phyloP scores from a whole-genome alignment of 2,797 vertebrate species.

The Syngnathus acus region DNA sequence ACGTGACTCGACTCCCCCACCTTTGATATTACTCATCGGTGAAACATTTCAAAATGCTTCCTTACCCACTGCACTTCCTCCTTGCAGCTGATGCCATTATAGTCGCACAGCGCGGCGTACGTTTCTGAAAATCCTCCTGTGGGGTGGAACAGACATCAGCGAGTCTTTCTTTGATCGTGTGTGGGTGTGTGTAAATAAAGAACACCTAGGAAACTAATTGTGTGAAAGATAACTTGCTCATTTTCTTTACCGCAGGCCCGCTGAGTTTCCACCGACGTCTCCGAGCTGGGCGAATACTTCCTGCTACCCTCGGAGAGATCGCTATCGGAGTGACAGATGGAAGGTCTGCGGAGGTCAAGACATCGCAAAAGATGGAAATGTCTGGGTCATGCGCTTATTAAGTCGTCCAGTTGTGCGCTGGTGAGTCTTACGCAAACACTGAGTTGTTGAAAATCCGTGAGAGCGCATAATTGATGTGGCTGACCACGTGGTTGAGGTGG shows the following conservation, averaged over 20 bases:
- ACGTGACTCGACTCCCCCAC: not conserved
- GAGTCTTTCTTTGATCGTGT: slow-evolving; percentile 24
- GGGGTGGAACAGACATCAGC: slow-evolving; percentile 26
- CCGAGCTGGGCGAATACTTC: slow-evolving; percentile 85
- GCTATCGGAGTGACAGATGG: slow-evolving; percentile 80
- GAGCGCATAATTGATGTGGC: slow-evolving; percentile 75
- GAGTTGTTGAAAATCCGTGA: slow-evolving; percentile 82
- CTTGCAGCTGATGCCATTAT: slow-evolving; percentile 86
- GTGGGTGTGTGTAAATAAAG: slow-evolving; percentile 25
- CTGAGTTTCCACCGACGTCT: slow-evolving; percentile 81
- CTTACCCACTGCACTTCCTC: slow-evolving; percentile 91
- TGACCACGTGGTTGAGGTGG: slow-evolving; percentile 77
- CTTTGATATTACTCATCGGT: slow-evolving; percentile 37
- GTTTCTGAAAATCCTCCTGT: slow-evolving; percentile 89
- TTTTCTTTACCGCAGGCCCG: slow-evolving; percentile 77
- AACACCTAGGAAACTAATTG: slow-evolving; percentile 46
- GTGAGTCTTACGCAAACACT: slow-evolving; percentile 66
- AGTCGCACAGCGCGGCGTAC: slow-evolving; percentile 86
- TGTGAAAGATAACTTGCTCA: slow-evolving; percentile 32
- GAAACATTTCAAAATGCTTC: slow-evolving; percentile 44
- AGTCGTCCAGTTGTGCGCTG: not conserved
- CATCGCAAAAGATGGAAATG: slow-evolving; percentile 7
- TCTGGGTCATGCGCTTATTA: not conserved
- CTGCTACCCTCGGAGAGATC: slow-evolving; percentile 80
- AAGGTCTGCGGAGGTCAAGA: slow-evolving; percentile 60